Evolutionary conservation across 2,797 vertebrate genomes (phyloP).

Genomic region (Gephyroberyx darwinii): DNA sequence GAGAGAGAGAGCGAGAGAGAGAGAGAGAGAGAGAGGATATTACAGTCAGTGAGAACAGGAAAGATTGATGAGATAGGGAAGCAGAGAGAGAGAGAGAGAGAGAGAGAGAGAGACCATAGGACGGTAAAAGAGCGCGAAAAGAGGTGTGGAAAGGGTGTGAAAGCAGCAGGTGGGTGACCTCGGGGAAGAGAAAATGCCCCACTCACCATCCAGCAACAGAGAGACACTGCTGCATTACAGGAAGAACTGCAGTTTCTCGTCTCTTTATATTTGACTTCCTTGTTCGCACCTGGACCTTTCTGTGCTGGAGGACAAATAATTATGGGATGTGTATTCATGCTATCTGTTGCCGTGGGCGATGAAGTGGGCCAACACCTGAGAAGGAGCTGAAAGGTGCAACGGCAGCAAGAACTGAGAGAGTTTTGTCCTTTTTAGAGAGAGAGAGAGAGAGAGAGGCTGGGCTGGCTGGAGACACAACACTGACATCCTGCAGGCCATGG

Average conservation of each 20-base stretch:
- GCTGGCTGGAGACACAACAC: background rate
- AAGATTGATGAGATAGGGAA: background rate
- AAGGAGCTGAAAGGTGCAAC: conserved; percentile 59
- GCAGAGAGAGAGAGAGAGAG: background rate
- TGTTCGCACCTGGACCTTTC: conserved; percentile 5
- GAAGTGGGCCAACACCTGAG: conserved; percentile 70
- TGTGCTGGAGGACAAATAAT: conserved; percentile 10
- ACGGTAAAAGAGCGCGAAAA: background rate
- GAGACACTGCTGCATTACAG: no score
- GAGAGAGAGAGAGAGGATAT: conserved; percentile 14
- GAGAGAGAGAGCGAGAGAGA: conserved; percentile 34
- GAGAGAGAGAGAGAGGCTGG: background rate
- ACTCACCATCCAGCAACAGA: background rate
- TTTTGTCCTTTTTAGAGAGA: conserved; percentile 36
- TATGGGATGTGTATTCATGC: conserved; percentile 38
- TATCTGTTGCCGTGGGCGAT: conserved; percentile 38
- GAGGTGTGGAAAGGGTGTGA: conserved; percentile 11
- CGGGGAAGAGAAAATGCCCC: no score
- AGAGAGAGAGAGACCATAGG: background rate
- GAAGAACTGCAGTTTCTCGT: background rate
- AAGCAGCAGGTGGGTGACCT: conserved; percentile 47
- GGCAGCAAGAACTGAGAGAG: conserved; percentile 24
- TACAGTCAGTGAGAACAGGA: background rate
- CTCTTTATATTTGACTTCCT: background rate
- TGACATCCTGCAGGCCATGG: no score